phyloP scores from a whole-genome alignment of 2,888 invertebrate species.

The Piscicola geometra region DNA sequence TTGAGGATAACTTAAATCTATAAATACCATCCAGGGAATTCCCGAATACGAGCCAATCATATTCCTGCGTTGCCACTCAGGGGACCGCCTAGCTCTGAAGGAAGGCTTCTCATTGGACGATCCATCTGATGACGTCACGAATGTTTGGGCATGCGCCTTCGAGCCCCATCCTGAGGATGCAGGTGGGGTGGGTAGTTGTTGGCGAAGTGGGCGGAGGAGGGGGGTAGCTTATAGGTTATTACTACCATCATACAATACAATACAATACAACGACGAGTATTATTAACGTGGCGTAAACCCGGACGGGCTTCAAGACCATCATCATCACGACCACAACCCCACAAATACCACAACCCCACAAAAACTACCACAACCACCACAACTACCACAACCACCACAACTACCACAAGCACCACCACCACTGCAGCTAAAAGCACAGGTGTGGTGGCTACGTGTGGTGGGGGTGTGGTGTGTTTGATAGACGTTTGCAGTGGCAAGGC shows the following conservation, averaged over 20 bases:
- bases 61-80: conserved; percentile 58
- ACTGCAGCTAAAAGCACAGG: conserved; percentile 51
- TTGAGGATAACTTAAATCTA: not conserved
- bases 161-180: conserved; percentile 52
- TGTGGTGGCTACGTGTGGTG: conserved; percentile 59
- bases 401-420: not conserved
- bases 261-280: too few species aligned
- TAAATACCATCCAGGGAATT: not conserved
- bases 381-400: not conserved
- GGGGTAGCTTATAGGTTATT: too few species aligned
- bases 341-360: too few species aligned
- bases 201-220: too few species aligned
- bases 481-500: conserved; percentile 56
- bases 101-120: conserved; percentile 50
- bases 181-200: conserved; percentile 38
- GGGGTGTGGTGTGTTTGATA: conserved; percentile 58
- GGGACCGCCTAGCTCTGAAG: conserved; percentile 50
- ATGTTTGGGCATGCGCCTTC: conserved; percentile 59
- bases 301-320: too few species aligned
- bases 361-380: not conserved
- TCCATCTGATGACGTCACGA: conserved; percentile 56
- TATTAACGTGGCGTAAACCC: too few species aligned
- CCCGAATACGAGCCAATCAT: conserved; percentile 50
- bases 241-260: not conserved
- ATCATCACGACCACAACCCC: too few species aligned